Percentiles rank a stretch among this genome's conserved stretches.
Evolutionary conservation across 2,888 invertebrate species (phyloP).

Genomic region (Eupithecia centaureata): DNA sequence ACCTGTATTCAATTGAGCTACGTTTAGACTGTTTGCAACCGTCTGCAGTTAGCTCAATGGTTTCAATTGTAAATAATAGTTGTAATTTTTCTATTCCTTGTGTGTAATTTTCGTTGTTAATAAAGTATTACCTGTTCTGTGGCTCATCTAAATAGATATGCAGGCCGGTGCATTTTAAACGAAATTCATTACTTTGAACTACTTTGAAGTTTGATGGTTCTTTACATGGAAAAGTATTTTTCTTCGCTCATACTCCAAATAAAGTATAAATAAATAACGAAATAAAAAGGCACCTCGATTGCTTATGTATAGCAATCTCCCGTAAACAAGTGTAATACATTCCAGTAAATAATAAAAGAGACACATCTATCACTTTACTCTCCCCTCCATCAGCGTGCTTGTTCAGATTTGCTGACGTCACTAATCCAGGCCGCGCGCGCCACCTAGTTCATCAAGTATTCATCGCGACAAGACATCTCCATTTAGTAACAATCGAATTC

Average conservation of each 20-base stretch:
- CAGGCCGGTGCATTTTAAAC: background rate
- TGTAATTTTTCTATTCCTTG: too few relatives aligned
- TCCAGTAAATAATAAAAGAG: conserved; percentile 21
- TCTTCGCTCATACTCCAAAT: background rate
- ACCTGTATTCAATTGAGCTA: too few relatives aligned
- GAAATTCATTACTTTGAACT: background rate
- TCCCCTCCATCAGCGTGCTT: conserved; percentile 20
- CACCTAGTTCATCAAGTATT: conserved; percentile 39
- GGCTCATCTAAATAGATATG: background rate
- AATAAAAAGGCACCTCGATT: background rate
- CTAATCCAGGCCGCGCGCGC: conserved; percentile 23
- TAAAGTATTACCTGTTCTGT: background rate
- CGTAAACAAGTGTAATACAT: conserved; percentile 8
- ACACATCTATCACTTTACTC: conserved; percentile 21
- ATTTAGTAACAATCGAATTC: conserved; percentile 37
- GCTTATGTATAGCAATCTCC: conserved; percentile 3
- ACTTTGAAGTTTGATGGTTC: too few relatives aligned
- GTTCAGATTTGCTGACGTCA: conserved; percentile 36
- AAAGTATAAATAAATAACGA: background rate
- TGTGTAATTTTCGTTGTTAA: too few relatives aligned
- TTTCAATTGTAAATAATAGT: too few relatives aligned
- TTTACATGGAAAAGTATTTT: too few relatives aligned
- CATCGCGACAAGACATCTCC: conserved; percentile 41
- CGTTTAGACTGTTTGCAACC: too few relatives aligned
- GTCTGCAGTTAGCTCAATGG: too few relatives aligned